phyloP scores from a whole-genome alignment of 1,140 invertebrate genomes.

The Bombus pascuorum region DNA sequence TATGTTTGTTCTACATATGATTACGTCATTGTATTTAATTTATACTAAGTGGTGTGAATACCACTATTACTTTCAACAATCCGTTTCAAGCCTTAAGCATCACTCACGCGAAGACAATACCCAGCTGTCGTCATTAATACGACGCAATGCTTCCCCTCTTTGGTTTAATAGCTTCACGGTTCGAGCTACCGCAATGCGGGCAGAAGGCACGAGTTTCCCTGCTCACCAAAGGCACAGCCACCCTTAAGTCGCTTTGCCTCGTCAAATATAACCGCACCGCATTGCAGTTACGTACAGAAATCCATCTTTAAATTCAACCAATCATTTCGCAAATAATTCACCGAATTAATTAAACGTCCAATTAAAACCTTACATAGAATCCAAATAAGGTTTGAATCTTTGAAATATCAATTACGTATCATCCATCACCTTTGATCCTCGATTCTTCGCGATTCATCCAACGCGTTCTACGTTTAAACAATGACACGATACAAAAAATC shows the following conservation, averaged over 20 bases:
- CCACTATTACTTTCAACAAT: not conserved
- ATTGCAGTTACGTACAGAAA: constrained; percentile 55
- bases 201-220: constrained; percentile 53
- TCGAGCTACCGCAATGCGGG: constrained; percentile 64
- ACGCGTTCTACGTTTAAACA: not conserved
- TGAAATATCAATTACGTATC: not conserved
- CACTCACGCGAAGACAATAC: not conserved
- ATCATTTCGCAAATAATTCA: too few relatives aligned
- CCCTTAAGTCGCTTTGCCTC: constrained; percentile 50
- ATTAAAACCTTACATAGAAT: too few relatives aligned
- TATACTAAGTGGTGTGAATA: too few relatives aligned
- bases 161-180: constrained; percentile 12
- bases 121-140: constrained; percentile 6
- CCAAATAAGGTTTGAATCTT: too few relatives aligned
- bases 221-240: constrained; percentile 36
- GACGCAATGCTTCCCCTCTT: not conserved
- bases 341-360: not conserved
- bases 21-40: too few relatives aligned
- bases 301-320: not conserved
- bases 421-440: not conserved
- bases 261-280: constrained; percentile 61
- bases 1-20: not conserved
- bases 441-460: not conserved
- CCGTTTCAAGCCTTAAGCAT: not conserved
- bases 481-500: not conserved